phyloP scores from a whole-genome alignment of 1,140 invertebrate genomes.

The Physella acuta region DNA sequence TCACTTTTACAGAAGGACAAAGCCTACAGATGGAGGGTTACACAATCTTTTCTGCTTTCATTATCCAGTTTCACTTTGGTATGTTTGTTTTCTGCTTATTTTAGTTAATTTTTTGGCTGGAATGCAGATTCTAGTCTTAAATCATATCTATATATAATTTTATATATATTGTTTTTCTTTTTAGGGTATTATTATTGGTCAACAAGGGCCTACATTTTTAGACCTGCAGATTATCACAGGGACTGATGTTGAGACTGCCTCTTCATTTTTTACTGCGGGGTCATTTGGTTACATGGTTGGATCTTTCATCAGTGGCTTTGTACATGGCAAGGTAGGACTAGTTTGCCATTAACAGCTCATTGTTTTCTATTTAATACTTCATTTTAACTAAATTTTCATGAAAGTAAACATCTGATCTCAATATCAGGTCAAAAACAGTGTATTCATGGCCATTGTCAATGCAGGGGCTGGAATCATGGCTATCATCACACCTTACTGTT shows the following conservation, averaged over 20 bases:
- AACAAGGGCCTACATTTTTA: conserved; percentile 37
- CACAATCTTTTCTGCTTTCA: not conserved
- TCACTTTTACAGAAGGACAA: conserved; percentile 5
- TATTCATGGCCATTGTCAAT: conserved; percentile 25
- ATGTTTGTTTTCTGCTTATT: not conserved
- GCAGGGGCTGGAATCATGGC: conserved; percentile 24
- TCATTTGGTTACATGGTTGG: conserved; percentile 30
- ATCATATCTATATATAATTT: too few species aligned
- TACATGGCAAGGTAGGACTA: conserved; percentile 34
- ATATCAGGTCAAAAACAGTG: conserved; percentile 27
- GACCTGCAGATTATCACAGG: conserved; percentile 40
- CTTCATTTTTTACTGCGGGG: conserved; percentile 31
- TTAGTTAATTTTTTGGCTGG: not conserved
- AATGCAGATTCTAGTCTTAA: not conserved
- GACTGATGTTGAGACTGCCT: conserved; percentile 29
- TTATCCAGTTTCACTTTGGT: conserved; percentile 12
- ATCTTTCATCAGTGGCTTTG: too few species aligned
- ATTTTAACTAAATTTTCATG: too few species aligned
- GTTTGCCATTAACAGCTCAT: too few species aligned
- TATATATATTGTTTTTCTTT: conserved; percentile 14
- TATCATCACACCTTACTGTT: conserved; percentile 34
- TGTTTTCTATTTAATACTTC: too few species aligned
- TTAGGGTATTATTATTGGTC: conserved; percentile 36
- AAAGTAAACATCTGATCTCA: not conserved
- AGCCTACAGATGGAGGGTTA: not conserved